A percentile compares a stretch with the other conserved stretches of the same genome.
Evolutionary conservation across 2,888 invertebrate species (phyloP).

Genomic region (Calameuta idolon): DNA sequence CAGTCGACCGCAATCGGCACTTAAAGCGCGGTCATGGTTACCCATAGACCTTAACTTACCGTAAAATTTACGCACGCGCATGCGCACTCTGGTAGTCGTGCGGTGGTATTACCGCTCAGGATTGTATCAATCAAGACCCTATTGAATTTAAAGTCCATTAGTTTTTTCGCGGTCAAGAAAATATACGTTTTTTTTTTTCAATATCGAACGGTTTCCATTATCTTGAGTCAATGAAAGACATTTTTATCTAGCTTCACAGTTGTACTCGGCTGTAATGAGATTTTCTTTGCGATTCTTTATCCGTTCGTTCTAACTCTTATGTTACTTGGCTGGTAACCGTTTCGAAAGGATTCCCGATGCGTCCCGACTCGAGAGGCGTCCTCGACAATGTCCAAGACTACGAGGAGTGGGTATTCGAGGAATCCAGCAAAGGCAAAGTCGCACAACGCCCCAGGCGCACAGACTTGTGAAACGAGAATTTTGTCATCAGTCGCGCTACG

Average conservation of each 20-base stretch:
- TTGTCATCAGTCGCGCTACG: constrained; percentile 29
- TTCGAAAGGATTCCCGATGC: neutral
- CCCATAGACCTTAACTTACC: constrained; percentile 6
- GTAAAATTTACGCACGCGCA: constrained; percentile 1
- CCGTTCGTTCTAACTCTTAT: neutral
- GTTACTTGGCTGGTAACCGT: neutral
- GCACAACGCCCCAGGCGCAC: neutral
- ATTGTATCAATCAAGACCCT: neutral
- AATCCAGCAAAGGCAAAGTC: constrained; percentile 13
- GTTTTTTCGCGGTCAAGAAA: neutral
- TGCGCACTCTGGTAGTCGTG: neutral
- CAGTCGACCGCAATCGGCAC: constrained; percentile 32
- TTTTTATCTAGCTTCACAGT: neutral
- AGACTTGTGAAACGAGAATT: constrained; percentile 31
- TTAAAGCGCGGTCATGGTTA: constrained; percentile 21
- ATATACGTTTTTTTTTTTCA: neutral
- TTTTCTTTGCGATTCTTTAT: neutral
- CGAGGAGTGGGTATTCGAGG: constrained; percentile 24
- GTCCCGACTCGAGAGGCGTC: neutral
- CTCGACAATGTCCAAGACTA: constrained; percentile 2
- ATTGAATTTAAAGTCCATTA: neutral
- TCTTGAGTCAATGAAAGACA: neutral
- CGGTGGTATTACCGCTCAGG: neutral
- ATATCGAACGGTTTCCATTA: neutral
- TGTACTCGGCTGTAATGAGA: neutral